These are phyloP conservation scores for Hylyphantes graminicola DNA, from an alignment of 1,140 invertebrate species.

Conservation along the genomic window DNA sequence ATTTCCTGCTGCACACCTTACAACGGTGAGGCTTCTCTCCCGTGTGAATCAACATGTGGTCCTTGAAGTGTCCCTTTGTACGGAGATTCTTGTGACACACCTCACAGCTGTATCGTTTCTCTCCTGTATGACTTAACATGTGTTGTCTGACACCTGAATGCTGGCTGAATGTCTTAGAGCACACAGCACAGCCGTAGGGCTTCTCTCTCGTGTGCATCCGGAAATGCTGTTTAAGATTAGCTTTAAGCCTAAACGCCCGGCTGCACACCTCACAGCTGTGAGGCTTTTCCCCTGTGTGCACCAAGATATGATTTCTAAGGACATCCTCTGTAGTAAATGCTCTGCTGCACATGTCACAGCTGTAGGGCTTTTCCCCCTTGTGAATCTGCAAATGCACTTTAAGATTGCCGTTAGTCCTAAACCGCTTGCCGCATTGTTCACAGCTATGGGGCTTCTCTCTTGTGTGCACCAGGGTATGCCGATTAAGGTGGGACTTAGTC, in stretches of 20 bases:
- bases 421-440: slow-evolving; percentile 37
- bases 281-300: slow-evolving; percentile 38
- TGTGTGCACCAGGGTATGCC: slow-evolving; percentile 61
- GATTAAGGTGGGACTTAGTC: slow-evolving; percentile 36
- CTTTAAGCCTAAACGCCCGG: neutral
- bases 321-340: slow-evolving; percentile 93
- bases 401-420: slow-evolving; percentile 74
- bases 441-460: slow-evolving; percentile 76
- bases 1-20: slow-evolving; percentile 75
- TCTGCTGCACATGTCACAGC: slow-evolving; percentile 83
- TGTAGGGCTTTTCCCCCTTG: slow-evolving; percentile 69
- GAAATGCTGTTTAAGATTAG: neutral
- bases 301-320: slow-evolving; percentile 84
- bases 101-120: no score
- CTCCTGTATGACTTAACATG: no score
- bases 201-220: no score
- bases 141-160: no score
- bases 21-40: slow-evolving; percentile 76
- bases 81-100: slow-evolving; percentile 68
- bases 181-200: no score
- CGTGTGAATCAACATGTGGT: slow-evolving; percentile 86
- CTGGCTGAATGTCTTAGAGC: no score
- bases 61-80: slow-evolving; percentile 83
- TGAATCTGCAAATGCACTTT: slow-evolving; percentile 85
- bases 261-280: slow-evolving; percentile 52